Conservation (phyloP, 2,797 vertebrate genomes). For the Hoplostethus mediterraneus region DNA sequence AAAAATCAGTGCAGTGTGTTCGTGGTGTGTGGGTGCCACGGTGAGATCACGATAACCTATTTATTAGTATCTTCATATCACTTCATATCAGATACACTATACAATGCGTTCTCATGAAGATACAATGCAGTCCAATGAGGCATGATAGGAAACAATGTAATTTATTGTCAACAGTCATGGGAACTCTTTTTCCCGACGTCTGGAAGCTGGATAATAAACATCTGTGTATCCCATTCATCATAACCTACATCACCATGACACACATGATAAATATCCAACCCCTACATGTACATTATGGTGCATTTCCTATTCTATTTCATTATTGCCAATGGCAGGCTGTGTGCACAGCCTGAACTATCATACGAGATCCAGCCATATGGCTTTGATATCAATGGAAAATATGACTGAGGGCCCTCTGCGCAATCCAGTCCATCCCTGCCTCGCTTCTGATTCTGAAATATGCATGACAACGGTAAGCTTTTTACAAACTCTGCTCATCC, state of each 20-base stretch:
- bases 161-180: constrained; percentile 33
- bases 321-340: constrained; percentile 51
- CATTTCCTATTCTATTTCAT: constrained; percentile 55
- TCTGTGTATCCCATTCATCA: constrained; percentile 40
- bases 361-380: constrained; percentile 84
- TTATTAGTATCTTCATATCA: constrained; percentile 12
- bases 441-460: constrained; percentile 65
- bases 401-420: constrained; percentile 78
- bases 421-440: constrained; percentile 65
- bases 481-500: constrained; percentile 49
- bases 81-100: constrained; percentile 16
- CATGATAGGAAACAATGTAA: constrained; percentile 20
- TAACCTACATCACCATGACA: constrained; percentile 42
- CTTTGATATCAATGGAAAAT: constrained; percentile 88
- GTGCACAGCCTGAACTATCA: constrained; percentile 74
- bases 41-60: constrained; percentile 22
- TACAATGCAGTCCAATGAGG: not conserved
- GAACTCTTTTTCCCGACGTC: constrained; percentile 23
- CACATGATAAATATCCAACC: constrained; percentile 41
- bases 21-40: constrained; percentile 1
- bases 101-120: not conserved
- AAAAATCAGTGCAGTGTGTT: constrained; percentile 29
- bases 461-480: constrained; percentile 65
- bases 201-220: constrained; percentile 29
- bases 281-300: constrained; percentile 49